A percentile compares a stretch with the other conserved stretches of the same genome.
These are phyloP conservation scores for Tetranychus urticae DNA, from an alignment of 1,140 invertebrate genomes.

Conservation along the genomic window DNA sequence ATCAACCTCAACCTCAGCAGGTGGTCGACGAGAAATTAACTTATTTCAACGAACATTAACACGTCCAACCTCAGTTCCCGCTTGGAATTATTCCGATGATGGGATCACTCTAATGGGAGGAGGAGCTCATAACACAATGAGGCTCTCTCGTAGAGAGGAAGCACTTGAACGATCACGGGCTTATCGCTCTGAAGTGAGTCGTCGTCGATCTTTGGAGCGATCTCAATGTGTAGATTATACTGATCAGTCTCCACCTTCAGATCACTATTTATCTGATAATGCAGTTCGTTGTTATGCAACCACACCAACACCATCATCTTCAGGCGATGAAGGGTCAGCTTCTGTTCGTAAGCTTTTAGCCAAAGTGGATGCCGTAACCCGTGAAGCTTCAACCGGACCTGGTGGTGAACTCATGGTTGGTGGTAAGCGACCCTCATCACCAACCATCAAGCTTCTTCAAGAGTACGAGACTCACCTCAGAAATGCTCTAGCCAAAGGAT, in stretches of 20 bases:
- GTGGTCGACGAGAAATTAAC: not conserved
- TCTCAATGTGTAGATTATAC: slow-evolving; percentile 50
- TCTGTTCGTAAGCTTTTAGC: not conserved
- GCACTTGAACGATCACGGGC: not conserved
- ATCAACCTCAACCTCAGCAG: not conserved
- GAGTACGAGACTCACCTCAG: slow-evolving; percentile 75
- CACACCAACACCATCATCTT: not conserved
- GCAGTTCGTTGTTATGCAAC: slow-evolving; percentile 1
- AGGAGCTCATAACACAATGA: too few species aligned
- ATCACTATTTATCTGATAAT: not conserved
- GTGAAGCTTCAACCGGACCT: not conserved
- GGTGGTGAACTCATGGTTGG: not conserved
- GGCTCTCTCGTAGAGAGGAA: not conserved
- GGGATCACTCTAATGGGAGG: not conserved
- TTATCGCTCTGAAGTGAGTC: slow-evolving; percentile 4
- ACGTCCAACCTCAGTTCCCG: not conserved
- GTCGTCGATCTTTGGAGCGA: slow-evolving; percentile 21
- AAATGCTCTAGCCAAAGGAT: slow-evolving; percentile 75
- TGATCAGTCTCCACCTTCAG: slow-evolving; percentile 11
- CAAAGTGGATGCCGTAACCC: not conserved
- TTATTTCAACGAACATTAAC: not conserved
- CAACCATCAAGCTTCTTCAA: slow-evolving; percentile 13
- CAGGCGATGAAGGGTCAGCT: not conserved
- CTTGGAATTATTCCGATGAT: not conserved
- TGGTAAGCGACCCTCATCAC: slow-evolving; percentile 5